Evolutionary conservation across 1,140 invertebrate species (phyloP).

Genomic region (Matsumurasca onukii): DNA sequence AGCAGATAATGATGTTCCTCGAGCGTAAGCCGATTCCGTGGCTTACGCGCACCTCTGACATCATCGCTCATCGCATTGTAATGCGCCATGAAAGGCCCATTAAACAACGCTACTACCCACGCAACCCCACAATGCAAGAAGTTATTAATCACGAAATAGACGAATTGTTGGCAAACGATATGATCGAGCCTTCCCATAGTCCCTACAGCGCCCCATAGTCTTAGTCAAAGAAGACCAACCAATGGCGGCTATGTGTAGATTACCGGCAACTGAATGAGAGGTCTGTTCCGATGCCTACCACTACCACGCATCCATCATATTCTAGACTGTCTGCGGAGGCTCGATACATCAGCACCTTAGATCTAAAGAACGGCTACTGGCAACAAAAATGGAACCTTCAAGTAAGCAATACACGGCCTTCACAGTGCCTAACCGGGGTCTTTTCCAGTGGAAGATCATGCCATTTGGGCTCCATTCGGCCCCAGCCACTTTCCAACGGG

Average conservation of each 20-base stretch:
- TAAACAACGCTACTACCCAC: conserved; percentile 3
- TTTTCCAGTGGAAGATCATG: neutral
- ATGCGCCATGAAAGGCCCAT: too few relatives aligned
- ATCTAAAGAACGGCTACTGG: conserved; percentile 1
- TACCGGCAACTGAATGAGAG: neutral
- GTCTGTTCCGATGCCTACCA: neutral
- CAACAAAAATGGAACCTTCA: too few relatives aligned
- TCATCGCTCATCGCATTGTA: too few relatives aligned
- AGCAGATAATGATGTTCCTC: too few relatives aligned
- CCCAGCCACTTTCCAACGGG: neutral
- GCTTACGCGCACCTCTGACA: too few relatives aligned
- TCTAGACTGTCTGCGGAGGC: neutral
- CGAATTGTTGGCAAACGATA: neutral
- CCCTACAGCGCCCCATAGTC: neutral
- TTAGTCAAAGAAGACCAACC: neutral
- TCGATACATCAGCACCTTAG: neutral
- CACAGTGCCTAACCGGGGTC: neutral
- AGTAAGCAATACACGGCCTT: neutral
- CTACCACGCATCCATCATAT: neutral
- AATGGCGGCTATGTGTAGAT: neutral
- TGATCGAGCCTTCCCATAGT: neutral
- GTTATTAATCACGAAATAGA: neutral
- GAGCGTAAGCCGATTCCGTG: too few relatives aligned
- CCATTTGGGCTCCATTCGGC: conserved; percentile 4
- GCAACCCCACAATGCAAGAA: neutral